Base-by-base conservation (phyloP, 2,113 vertebrate genomes). In the Podarcis muralis region DNA sequence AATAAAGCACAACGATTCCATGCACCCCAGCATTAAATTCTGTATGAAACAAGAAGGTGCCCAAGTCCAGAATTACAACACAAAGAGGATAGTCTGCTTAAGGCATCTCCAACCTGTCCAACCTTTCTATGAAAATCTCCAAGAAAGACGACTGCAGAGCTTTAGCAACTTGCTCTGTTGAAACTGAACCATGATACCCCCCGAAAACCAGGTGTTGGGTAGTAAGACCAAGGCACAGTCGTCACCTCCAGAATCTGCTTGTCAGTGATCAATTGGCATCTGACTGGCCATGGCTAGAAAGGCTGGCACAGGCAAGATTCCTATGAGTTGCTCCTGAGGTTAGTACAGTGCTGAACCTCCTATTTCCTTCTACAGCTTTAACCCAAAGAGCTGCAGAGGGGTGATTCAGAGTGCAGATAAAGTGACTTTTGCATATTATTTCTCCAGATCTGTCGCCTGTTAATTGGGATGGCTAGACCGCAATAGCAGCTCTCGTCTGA, bases 401-500 rank as follows among this genome's bases (percentile, higher is more conserved):
- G 65, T 32, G 25, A 32, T 59, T 85, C 66, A 68, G 72, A 72
- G 68, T 22, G 13, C 27, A 91, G 92, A 81, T 69, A 62, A 27
- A 69, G 85, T 81, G 87, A 27, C 68, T 40, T 23, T 37, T 88
- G 83, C 79, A 86, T 8, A 1, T 68, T 27, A 79, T 76, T n/a
- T 77, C 86, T 32, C 43, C 71, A 3, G 0, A 2, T 75, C 32
- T 27, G 76, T 2, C 87, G 65, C 1, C 69, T 81, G 66, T 74
- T 89, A 59, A 0, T 43, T 89, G 1, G 79, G 84, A 89, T 65
- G 87, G 35, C 77, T 76, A 85, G 11, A 62, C 66, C 0, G 0
- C 1, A 59, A n/a, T 3, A 22, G 84, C 76, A 88, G 35, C 80
- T 86, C 18, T 5, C 53, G 22, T 0, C 69, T 11, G 78, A 90